Evolutionary conservation across 2,113 vertebrate species (phyloP).

Genomic region (Centropus unirufus): DNA sequence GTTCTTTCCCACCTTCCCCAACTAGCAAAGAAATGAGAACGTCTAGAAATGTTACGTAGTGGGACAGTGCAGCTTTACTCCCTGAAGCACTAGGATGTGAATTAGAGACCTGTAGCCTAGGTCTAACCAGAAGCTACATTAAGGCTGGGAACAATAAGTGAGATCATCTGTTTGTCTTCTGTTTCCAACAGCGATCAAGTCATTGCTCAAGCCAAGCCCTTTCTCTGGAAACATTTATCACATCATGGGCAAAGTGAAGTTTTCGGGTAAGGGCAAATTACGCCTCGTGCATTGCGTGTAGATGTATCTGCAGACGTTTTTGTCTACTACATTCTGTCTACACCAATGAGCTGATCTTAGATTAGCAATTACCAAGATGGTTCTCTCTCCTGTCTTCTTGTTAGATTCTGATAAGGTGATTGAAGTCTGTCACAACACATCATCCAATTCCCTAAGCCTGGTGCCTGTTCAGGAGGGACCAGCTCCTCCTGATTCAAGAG

Average conservation of each 20-base stretch:
- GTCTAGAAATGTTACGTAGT: neutral
- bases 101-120: neutral
- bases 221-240: constrained; percentile 94
- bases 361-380: neutral
- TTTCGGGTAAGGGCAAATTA: constrained; percentile 84
- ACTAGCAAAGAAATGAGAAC: neutral
- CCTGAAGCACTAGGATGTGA: neutral
- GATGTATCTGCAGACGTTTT: neutral
- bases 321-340: neutral
- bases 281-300: neutral
- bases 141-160: neutral
- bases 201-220: constrained; percentile 84
- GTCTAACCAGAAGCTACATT: neutral
- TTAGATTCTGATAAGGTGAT: constrained; percentile 86
- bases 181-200: constrained; percentile 83
- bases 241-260: constrained; percentile 88
- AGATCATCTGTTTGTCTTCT: constrained; percentile 30
- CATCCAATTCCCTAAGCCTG: constrained; percentile 83
- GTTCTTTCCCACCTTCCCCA: neutral
- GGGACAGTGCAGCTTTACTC: neutral
- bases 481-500: constrained; percentile 64
- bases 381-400: neutral
- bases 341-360: neutral
- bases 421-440: constrained; percentile 87
- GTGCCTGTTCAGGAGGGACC: constrained; percentile 75